Conservation (phyloP, 2,113 vertebrate genomes). For the Silurus meridionalis region DNA sequence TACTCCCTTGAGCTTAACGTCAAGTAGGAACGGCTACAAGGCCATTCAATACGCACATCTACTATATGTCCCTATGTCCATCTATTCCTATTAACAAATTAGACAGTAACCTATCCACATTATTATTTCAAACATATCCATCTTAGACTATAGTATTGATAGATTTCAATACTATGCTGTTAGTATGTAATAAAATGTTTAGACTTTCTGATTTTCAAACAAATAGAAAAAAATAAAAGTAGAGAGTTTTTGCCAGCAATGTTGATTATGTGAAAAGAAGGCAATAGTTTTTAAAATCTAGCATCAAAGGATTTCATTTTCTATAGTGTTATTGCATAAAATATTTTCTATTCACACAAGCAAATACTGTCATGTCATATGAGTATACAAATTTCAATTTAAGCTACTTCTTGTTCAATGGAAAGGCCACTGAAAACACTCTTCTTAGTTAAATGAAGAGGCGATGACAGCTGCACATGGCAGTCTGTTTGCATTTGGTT, state of each 20-base stretch:
- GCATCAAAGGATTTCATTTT: not conserved
- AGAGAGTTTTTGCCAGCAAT: not conserved
- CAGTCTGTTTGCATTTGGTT: conserved; percentile 29
- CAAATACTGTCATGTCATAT: not conserved
- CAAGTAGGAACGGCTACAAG: not conserved
- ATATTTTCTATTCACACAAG: not conserved
- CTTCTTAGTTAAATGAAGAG: conserved; percentile 4
- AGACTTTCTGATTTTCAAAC: not conserved
- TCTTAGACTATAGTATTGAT: not conserved
- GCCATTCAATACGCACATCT: not conserved
- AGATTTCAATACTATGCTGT: not conserved
- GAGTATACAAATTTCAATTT: no score
- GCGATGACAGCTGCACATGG: conserved; percentile 26
- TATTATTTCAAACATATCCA: not conserved
- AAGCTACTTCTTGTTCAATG: not conserved
- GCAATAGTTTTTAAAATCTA: not conserved
- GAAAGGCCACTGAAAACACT: not conserved
- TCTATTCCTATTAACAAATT: not conserved
- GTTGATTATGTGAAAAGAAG: not conserved
- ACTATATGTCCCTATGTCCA: not conserved
- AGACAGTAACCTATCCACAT: not conserved
- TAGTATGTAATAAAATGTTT: not conserved
- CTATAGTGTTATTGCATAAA: not conserved
- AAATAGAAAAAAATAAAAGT: not conserved
- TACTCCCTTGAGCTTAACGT: not conserved